These are phyloP conservation scores for Coleophora deauratella DNA, from an alignment of 2,888 invertebrate species.

Conservation along the genomic window DNA sequence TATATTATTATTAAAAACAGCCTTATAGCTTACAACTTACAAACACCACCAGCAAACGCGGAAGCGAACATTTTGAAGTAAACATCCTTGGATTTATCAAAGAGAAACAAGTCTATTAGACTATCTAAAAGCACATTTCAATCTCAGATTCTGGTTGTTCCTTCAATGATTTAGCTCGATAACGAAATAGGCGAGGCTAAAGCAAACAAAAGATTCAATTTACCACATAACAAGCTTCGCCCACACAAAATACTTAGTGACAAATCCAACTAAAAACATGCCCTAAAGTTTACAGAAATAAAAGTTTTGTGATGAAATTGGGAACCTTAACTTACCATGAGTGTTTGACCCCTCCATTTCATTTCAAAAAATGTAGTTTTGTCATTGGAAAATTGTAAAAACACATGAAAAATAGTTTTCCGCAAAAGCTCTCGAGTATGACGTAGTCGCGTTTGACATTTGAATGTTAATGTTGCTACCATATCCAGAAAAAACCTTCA, in stretches of 20 bases:
- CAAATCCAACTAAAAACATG: conserved; percentile 36
- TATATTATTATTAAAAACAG: too few species aligned
- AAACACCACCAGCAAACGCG: conserved; percentile 18
- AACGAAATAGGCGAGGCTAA: conserved; percentile 20
- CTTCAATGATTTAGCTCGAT: too few species aligned
- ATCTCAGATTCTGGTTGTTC: too few species aligned
- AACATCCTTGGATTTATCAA: conserved; percentile 5
- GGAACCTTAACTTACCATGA: conserved; percentile 49
- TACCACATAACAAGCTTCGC: conserved; percentile 49
- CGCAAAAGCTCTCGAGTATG: conserved; percentile 1
- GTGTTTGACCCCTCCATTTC: conserved; percentile 56
- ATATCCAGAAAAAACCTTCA: too few species aligned
- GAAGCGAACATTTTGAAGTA: conserved; percentile 23
- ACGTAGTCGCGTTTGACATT: conserved; percentile 11
- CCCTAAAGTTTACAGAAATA: conserved; percentile 14
- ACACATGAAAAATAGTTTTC: neutral
- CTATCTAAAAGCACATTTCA: neutral
- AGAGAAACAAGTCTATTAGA: neutral
- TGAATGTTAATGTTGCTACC: neutral
- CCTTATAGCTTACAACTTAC: neutral
- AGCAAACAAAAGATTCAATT: conserved; percentile 56
- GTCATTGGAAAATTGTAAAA: conserved; percentile 19
- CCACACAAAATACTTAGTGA: conserved; percentile 53
- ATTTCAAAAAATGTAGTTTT: conserved; percentile 37
- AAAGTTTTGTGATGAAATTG: too few species aligned